Percentiles rank a stretch among this genome's conserved stretches.
phyloP scores from a whole-genome alignment of 2,113 vertebrate genomes.

The Australoheros scitulus region DNA sequence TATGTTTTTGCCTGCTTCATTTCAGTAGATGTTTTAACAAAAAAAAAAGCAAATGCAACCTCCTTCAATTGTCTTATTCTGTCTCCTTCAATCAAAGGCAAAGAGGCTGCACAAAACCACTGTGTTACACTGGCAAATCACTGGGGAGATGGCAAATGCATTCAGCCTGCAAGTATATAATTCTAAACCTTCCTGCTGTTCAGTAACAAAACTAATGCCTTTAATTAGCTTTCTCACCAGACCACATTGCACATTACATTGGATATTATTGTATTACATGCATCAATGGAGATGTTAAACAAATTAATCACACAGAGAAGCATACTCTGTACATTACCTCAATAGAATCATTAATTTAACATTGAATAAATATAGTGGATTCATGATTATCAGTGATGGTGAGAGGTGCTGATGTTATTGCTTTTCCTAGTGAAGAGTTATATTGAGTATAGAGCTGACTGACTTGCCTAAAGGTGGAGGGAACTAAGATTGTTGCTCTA shows the following conservation, averaged over 20 bases:
- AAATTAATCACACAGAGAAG: constrained; percentile 14
- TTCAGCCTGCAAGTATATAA: constrained; percentile 11
- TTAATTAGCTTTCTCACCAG: constrained; percentile 28
- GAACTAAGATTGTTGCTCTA: not conserved
- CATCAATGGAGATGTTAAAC: constrained; percentile 15
- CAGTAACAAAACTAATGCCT: constrained; percentile 17
- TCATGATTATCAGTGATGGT: not conserved
- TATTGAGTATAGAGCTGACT: not conserved
- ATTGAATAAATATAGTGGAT: not conserved
- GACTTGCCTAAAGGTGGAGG: not conserved
- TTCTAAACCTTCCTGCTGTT: constrained; percentile 27
- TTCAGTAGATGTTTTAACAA: not conserved
- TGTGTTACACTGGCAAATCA: constrained; percentile 28
- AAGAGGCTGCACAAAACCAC: not conserved
- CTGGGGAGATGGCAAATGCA: not conserved
- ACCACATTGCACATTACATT: constrained; percentile 16
- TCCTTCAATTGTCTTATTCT: not conserved
- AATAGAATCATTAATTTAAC: not conserved
- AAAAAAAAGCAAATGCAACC: not conserved
- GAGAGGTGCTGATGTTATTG: not conserved
- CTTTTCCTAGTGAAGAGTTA: not conserved
- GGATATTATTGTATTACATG: constrained; percentile 18
- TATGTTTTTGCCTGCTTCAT: not conserved
- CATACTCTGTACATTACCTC: not conserved
- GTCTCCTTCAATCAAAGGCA: constrained; percentile 21